Percentiles rank a stretch among this genome's conserved stretches.
Conservation (phyloP, 2,888 invertebrate genomes). For the Temnothorax ravouxi region DNA sequence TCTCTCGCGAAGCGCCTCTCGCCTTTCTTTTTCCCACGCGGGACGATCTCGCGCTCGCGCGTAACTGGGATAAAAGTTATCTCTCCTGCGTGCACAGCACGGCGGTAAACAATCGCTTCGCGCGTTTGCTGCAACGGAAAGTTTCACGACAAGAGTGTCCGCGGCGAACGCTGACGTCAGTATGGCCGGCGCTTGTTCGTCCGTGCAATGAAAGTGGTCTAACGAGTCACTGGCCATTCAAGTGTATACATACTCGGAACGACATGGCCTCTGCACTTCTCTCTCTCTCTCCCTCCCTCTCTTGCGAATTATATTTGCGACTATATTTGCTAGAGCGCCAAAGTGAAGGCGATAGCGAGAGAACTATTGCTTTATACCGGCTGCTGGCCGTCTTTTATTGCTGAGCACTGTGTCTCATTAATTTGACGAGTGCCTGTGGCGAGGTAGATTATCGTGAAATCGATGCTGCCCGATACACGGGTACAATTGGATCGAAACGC, state of each 20-base stretch:
- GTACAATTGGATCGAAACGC: constrained; percentile 27
- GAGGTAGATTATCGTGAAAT: constrained; percentile 25
- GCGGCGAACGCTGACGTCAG: constrained; percentile 45
- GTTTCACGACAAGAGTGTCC: constrained; percentile 33
- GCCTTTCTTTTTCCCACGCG: constrained; percentile 22
- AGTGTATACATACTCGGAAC: constrained; percentile 47
- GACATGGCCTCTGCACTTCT: constrained; percentile 10
- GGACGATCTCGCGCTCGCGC: not conserved
- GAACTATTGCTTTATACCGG: not conserved
- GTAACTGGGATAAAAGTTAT: constrained; percentile 17
- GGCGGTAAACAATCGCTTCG: constrained; percentile 12
- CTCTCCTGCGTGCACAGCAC: not conserved
- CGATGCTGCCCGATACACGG: not conserved
- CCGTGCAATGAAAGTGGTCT: constrained; percentile 77
- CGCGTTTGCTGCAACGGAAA: not conserved
- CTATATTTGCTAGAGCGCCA: constrained; percentile 4
- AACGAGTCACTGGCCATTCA: constrained; percentile 72
- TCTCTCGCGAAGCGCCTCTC: not conserved
- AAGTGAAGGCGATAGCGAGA: constrained; percentile 28
- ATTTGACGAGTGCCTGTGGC: constrained; percentile 13
- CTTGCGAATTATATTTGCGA: not conserved
- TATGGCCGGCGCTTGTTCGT: constrained; percentile 50
- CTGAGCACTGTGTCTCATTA: not conserved
- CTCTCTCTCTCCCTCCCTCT: not conserved
- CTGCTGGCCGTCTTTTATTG: not conserved